Evolutionary conservation across 2,888 invertebrate species (phyloP).

Genomic region (Clostera curtula): DNA sequence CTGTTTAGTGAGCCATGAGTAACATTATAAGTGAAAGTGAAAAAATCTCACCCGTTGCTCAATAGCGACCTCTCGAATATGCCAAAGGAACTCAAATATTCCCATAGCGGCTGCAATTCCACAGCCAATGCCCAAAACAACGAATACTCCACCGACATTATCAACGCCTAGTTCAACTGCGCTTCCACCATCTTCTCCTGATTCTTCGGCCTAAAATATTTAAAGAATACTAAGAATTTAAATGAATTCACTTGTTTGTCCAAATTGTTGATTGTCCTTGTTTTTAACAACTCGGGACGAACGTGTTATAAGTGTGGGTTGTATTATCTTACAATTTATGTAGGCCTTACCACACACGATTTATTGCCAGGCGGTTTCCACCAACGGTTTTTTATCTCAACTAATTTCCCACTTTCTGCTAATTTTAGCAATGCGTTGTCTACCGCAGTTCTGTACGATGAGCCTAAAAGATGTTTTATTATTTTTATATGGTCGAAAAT

Average conservation of each 20-base stretch:
- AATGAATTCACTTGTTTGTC: not conserved
- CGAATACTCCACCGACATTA: conserved; percentile 94
- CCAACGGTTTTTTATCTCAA: conserved; percentile 91
- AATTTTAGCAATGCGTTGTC: conserved; percentile 92
- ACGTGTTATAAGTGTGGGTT: not conserved
- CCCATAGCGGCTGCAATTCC: conserved; percentile 83
- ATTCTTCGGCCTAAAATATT: conserved; percentile 39
- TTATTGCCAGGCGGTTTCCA: conserved; percentile 84
- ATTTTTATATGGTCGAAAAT: not conserved
- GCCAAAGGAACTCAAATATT: conserved; percentile 92
- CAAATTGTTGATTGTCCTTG: not conserved
- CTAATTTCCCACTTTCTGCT: conserved; percentile 90
- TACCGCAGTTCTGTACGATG: conserved; percentile 84
- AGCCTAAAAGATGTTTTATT: conserved; percentile 55
- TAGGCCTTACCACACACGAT: conserved; percentile 68
- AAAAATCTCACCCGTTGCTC: conserved; percentile 85
- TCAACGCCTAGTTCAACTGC: conserved; percentile 82
- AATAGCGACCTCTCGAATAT: conserved; percentile 85
- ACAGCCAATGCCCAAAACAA: conserved; percentile 87
- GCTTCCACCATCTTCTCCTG: conserved; percentile 46
- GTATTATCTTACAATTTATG: conserved; percentile 3
- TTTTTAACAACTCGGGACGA: not conserved
- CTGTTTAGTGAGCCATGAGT: too few species aligned
- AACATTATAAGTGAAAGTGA: too few species aligned
- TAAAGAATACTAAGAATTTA: too few species aligned